Percentiles rank a stretch among this genome's conserved stretches.
These are phyloP conservation scores for Drosophila carrolli DNA, from an alignment of 1,140 invertebrate species.

Conservation along the genomic window DNA sequence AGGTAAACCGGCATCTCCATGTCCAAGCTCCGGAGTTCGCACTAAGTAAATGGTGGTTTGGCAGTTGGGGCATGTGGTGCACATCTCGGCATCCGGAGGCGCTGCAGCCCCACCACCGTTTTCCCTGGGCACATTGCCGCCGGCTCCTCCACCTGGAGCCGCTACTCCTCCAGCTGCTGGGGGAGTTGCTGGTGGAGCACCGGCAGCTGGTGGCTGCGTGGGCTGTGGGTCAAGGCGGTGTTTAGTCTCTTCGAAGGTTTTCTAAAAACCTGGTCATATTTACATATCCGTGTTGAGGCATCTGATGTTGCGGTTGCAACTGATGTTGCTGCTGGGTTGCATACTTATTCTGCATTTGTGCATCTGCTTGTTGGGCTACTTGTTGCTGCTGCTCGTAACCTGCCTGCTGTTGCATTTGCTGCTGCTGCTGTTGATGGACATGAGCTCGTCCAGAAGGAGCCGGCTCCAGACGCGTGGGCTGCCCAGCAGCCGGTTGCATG, in stretches of 20 bases:
- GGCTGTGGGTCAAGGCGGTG: constrained; percentile 34
- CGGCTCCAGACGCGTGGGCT: constrained; percentile 56
- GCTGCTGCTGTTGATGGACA: constrained; percentile 48
- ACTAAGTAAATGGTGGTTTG: constrained; percentile 79
- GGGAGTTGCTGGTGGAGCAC: neutral
- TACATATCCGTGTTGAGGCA: constrained; percentile 58
- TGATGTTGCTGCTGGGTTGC: constrained; percentile 34
- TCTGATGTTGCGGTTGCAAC: constrained; percentile 24
- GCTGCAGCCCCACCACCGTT: constrained; percentile 11
- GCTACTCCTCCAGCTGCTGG: constrained; percentile 4
- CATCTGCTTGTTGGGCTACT: constrained; percentile 14
- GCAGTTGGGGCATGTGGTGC: constrained; percentile 81
- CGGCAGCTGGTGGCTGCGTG: constrained; percentile 9
- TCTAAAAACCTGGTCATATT: constrained; percentile 21
- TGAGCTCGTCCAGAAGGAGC: constrained; percentile 52
- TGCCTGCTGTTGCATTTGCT: constrained; percentile 26
- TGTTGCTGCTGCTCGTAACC: constrained; percentile 17
- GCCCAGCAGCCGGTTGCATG: constrained; percentile 64
- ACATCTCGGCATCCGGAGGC: constrained; percentile 68
- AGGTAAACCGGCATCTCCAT: constrained; percentile 54
- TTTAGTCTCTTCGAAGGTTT: neutral
- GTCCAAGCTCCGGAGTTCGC: constrained; percentile 60
- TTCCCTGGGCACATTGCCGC: constrained; percentile 11
- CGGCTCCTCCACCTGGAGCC: neutral
- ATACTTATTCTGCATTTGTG: constrained; percentile 16